These are phyloP conservation scores for Elysia chlorotica DNA, from an alignment of 1,140 invertebrate species.

Conservation along the genomic window DNA sequence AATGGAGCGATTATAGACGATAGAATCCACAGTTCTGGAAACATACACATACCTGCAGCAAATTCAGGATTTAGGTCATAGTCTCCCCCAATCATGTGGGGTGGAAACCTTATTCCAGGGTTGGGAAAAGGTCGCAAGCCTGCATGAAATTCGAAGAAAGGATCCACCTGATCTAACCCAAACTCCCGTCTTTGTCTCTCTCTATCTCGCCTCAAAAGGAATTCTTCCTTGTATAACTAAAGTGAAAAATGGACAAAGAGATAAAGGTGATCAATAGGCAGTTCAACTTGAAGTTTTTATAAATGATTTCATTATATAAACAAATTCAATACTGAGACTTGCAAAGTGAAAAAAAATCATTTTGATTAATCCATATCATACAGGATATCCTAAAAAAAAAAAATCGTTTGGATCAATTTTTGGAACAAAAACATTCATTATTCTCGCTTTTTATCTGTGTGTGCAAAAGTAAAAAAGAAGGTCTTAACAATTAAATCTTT, in stretches of 20 bases:
- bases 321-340: too few relatives aligned
- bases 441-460: too few relatives aligned
- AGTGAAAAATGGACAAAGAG: background rate
- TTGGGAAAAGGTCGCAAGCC: background rate
- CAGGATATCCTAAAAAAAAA: too few relatives aligned
- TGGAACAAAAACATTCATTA: too few relatives aligned
- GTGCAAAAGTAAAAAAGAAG: too few relatives aligned
- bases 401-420: too few relatives aligned
- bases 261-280: background rate
- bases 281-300: too few relatives aligned
- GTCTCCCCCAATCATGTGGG: slow-evolving; percentile 27
- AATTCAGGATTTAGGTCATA: slow-evolving; percentile 35
- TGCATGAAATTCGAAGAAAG: background rate
- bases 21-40: background rate
- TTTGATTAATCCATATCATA: too few relatives aligned
- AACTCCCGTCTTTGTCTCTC: background rate
- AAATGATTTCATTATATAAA: too few relatives aligned
- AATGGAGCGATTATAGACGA: background rate
- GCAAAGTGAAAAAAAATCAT: too few relatives aligned
- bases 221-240: slow-evolving; percentile 6
- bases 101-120: slow-evolving; percentile 8
- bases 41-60: slow-evolving; percentile 2
- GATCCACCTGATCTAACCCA: background rate
- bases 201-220: background rate
- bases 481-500: too few relatives aligned